Evolutionary conservation across 2,797 vertebrate species (phyloP).

Genomic region (Bryconaethiops microstoma): DNA sequence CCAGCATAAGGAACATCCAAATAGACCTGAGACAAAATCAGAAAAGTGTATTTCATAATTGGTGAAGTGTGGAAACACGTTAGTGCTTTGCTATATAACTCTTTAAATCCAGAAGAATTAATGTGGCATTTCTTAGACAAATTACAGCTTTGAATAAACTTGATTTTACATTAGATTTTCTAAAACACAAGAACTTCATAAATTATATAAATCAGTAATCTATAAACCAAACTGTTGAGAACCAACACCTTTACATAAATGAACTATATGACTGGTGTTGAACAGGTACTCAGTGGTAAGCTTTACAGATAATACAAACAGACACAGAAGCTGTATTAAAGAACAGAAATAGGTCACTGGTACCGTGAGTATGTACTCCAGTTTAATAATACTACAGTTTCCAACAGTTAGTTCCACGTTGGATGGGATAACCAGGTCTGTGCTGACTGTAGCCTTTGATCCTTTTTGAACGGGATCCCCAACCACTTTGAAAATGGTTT

Average conservation of each 20-base stretch:
- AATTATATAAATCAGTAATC: neutral
- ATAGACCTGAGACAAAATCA: slow-evolving; percentile 46
- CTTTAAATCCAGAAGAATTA: too few species aligned
- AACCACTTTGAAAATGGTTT: slow-evolving; percentile 76
- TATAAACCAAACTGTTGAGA: too few species aligned
- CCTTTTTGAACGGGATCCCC: slow-evolving; percentile 77
- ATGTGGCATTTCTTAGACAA: too few species aligned
- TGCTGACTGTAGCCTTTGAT: slow-evolving; percentile 78
- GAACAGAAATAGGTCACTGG: neutral
- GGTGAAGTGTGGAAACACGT: neutral
- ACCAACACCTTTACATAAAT: too few species aligned
- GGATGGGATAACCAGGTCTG: slow-evolving; percentile 81
- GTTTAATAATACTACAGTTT: slow-evolving; percentile 88
- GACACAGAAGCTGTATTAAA: too few species aligned
- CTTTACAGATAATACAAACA: slow-evolving; percentile 55
- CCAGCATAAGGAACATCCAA: slow-evolving; percentile 52
- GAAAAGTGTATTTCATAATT: neutral
- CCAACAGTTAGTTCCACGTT: slow-evolving; percentile 75
- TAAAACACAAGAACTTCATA: slow-evolving; percentile 76
- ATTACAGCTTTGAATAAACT: too few species aligned
- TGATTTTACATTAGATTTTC: neutral
- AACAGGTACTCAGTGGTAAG: too few species aligned
- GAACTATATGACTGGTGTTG: too few species aligned
- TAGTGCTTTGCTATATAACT: too few species aligned
- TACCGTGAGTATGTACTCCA: slow-evolving; percentile 89